Percentiles rank a stretch among this genome's conserved stretches.
phyloP scores from a whole-genome alignment of 2,113 vertebrate genomes.

The Lophochroa leadbeateri region DNA sequence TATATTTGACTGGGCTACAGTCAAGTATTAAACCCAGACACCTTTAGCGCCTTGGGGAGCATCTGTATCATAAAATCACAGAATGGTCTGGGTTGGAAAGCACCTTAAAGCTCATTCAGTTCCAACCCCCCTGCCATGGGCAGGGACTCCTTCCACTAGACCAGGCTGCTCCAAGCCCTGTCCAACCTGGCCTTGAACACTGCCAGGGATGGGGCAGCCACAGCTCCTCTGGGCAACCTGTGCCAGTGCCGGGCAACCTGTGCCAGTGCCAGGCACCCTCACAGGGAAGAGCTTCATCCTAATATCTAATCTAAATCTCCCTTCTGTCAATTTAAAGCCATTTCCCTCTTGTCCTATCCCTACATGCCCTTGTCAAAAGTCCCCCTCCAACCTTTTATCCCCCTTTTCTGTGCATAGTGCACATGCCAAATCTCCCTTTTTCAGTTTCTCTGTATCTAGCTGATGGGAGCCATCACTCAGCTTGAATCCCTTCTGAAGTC shows the following conservation, averaged over 20 bases:
- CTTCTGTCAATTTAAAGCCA: no score
- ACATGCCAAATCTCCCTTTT: fast-evolving
- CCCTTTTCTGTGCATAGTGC: fast-evolving
- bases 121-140: neutral
- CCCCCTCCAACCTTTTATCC: neutral
- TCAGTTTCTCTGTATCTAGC: neutral
- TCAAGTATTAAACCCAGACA: no score
- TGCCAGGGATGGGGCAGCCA: no score
- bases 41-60: neutral
- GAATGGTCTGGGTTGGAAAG: neutral
- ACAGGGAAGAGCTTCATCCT: no score
- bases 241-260: no score
- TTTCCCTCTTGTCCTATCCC: no score
- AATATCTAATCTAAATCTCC: no score
- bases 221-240: no score
- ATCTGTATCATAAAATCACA: neutral
- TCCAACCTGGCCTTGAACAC: no score
- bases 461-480: neutral
- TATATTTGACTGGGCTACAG: neutral
- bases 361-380: no score
- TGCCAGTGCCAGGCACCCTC: no score
- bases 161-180: neutral
- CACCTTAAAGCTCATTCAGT: neutral
- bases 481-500: neutral
- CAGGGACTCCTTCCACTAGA: neutral